phyloP scores from a whole-genome alignment of 2,888 invertebrate species.

The Caradrina kadenii region DNA sequence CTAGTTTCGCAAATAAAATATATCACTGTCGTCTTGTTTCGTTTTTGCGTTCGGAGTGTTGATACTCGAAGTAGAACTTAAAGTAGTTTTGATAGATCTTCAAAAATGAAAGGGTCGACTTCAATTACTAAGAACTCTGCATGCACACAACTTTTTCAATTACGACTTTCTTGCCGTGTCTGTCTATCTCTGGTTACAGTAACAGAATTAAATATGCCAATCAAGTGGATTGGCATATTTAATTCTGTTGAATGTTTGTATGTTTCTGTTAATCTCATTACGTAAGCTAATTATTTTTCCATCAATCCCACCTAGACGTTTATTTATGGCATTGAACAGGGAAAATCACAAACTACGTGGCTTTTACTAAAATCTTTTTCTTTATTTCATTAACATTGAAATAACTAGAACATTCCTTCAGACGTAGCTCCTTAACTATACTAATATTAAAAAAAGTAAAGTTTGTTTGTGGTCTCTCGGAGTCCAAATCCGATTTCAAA shows the following conservation, averaged over 20 bases:
- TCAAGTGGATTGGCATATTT: slow-evolving; percentile 45
- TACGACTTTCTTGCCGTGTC: not conserved
- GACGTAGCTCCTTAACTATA: too few species aligned
- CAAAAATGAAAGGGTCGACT: slow-evolving; percentile 1
- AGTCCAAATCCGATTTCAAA: too few species aligned
- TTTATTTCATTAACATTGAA: too few species aligned
- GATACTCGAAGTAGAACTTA: too few species aligned
- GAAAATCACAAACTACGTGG: not conserved
- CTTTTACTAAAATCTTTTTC: too few species aligned
- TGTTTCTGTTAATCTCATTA: not conserved
- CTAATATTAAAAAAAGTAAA: too few species aligned
- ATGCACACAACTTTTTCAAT: not conserved
- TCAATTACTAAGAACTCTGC: not conserved
- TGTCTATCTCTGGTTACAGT: slow-evolving; percentile 4
- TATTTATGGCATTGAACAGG: slow-evolving; percentile 8
- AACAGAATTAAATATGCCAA: too few species aligned
- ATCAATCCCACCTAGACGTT: slow-evolving; percentile 10
- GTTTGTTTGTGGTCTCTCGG: too few species aligned
- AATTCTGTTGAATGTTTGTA: slow-evolving; percentile 19
- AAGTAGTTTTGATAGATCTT: not conserved
- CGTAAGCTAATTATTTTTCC: not conserved
- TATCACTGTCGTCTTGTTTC: slow-evolving; percentile 1
- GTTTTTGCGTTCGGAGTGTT: not conserved
- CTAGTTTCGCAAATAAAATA: slow-evolving; percentile 32
- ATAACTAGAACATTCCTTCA: too few species aligned